phyloP scores from a whole-genome alignment of 2,888 invertebrate species.

The Amiota minor region DNA sequence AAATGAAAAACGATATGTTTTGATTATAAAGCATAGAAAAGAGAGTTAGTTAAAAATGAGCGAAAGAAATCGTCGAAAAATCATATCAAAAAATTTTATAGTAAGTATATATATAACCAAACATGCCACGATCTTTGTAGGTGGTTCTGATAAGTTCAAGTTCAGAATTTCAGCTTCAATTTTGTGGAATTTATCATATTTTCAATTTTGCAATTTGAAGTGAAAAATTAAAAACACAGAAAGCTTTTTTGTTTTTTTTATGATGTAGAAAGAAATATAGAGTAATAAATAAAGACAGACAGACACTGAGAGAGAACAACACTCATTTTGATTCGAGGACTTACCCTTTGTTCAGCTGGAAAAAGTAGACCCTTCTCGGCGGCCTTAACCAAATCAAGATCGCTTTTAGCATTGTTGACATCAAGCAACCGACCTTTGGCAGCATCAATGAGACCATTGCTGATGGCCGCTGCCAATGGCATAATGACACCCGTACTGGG shows the following conservation, averaged over 20 bases:
- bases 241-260: neutral
- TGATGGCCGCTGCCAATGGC: slow-evolving; percentile 84
- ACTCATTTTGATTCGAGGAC: slow-evolving; percentile 70
- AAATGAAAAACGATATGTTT: slow-evolving; percentile 42
- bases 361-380: slow-evolving; percentile 89
- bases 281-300: slow-evolving; percentile 29
- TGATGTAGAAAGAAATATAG: slow-evolving; percentile 6
- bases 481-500: slow-evolving; percentile 80
- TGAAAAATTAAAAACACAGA: slow-evolving; percentile 4
- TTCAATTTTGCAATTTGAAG: slow-evolving; percentile 1
- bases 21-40: slow-evolving; percentile 19
- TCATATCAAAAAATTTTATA: slow-evolving; percentile 11
- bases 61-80: slow-evolving; percentile 32
- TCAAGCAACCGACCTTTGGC: slow-evolving; percentile 81
- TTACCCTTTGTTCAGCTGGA: slow-evolving; percentile 95
- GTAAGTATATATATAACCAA: slow-evolving; percentile 44
- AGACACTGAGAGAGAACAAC: slow-evolving; percentile 11
- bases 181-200: slow-evolving; percentile 28
- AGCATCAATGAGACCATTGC: slow-evolving; percentile 82
- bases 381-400: slow-evolving; percentile 86
- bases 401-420: slow-evolving; percentile 72
- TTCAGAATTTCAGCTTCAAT: slow-evolving; percentile 30
- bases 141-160: slow-evolving; percentile 38
- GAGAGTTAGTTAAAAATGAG: slow-evolving; percentile 39
- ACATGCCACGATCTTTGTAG: slow-evolving; percentile 54